These are phyloP conservation scores for Tubulanus polymorphus DNA, from an alignment of 2,888 invertebrate genomes.

Conservation along the genomic window DNA sequence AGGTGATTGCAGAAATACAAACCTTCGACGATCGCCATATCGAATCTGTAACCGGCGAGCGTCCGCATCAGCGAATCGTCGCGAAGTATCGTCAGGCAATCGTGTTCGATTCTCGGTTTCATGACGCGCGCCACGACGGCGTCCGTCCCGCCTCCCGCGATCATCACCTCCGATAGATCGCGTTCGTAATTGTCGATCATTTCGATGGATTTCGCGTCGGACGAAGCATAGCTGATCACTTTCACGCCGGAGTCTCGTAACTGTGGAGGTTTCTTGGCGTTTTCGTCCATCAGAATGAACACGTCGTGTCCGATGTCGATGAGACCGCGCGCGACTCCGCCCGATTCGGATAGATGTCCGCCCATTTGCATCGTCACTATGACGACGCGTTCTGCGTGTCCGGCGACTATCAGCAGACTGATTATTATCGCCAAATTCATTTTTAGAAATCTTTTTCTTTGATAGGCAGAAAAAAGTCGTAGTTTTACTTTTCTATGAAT, in stretches of 20 bases:
- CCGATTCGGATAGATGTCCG: not conserved
- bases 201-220: not conserved
- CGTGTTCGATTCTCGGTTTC: not conserved
- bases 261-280: not conserved
- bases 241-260: not conserved
- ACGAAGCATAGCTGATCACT: not conserved
- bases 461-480: too few relatives aligned
- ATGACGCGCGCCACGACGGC: not conserved
- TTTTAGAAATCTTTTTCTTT: too few relatives aligned
- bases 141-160: not conserved
- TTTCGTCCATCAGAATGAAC: not conserved
- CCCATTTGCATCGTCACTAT: not conserved
- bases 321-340: not conserved
- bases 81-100: not conserved
- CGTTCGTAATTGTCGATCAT: not conserved
- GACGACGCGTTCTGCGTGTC: not conserved
- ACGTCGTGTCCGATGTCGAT: not conserved
- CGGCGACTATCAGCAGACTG: not conserved
- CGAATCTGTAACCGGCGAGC: constrained; percentile 8
- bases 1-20: constrained; percentile 6
- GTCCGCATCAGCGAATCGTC: not conserved
- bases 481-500: too few relatives aligned
- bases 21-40: constrained; percentile 17
- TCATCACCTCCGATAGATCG: not conserved
- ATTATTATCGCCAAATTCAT: too few relatives aligned